Conservation (phyloP, 1,140 invertebrate genomes). For the Aporrectodea caliginosa region DNA sequence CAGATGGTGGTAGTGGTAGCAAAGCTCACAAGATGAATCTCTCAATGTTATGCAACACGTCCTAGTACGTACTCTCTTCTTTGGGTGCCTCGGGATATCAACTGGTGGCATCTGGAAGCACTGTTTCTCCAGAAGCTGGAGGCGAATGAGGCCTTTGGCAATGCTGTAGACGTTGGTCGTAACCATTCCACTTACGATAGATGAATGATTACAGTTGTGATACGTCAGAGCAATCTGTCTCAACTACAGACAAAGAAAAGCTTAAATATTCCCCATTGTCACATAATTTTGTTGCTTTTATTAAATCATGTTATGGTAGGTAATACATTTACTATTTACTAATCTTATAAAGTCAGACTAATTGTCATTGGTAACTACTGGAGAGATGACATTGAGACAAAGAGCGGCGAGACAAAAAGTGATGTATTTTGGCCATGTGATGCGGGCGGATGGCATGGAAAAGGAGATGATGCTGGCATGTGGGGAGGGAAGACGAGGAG, state of each 20-base stretch:
- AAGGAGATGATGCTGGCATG: too few relatives aligned
- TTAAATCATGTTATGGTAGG: too few relatives aligned
- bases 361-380: too few relatives aligned
- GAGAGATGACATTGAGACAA: too few relatives aligned
- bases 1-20: constrained; percentile 9
- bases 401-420: too few relatives aligned
- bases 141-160: not conserved
- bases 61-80: not conserved
- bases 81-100: not conserved
- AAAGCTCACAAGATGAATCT: not conserved
- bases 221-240: not conserved
- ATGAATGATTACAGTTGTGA: constrained; percentile 22
- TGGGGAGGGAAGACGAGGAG: too few relatives aligned
- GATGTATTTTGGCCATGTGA: too few relatives aligned
- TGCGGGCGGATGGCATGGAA: too few relatives aligned
- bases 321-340: too few relatives aligned
- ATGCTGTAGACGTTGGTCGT: not conserved
- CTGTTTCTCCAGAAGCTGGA: not conserved
- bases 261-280: too few relatives aligned
- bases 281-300: too few relatives aligned
- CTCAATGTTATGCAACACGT: not conserved
- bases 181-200: constrained; percentile 13
- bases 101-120: not conserved
- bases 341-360: too few relatives aligned
- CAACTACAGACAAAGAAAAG: constrained; percentile 20